These are phyloP conservation scores for Tokudaia muenninki DNA, from an alignment of 2,797 vertebrate species.

Conservation along the genomic window DNA sequence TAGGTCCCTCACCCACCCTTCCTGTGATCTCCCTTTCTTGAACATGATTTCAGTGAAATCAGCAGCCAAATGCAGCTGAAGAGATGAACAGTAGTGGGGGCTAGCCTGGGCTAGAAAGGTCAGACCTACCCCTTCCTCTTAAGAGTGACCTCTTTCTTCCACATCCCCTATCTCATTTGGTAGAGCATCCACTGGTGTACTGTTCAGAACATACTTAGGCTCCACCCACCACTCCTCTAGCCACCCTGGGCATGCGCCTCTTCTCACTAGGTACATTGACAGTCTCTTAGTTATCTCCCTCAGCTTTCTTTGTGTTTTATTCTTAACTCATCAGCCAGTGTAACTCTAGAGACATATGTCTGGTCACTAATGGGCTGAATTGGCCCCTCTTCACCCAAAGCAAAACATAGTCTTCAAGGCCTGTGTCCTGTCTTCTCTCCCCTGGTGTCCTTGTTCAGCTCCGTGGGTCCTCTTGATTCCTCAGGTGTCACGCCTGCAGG, in stretches of 20 bases:
- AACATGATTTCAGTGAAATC: neutral
- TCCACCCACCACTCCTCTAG: neutral
- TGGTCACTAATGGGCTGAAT: neutral
- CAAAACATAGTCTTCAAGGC: neutral
- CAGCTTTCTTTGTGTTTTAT: slow-evolving; percentile 24
- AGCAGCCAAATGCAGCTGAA: neutral
- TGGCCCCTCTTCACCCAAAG: neutral
- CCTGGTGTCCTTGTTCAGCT: neutral
- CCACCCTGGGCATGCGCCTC: neutral
- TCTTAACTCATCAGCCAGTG: neutral
- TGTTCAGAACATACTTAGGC: neutral
- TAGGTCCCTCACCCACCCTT: neutral
- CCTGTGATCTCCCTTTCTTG: neutral
- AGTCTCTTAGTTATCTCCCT: neutral
- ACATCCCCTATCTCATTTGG: neutral
- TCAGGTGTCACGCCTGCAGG: neutral
- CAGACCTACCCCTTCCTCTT: neutral
- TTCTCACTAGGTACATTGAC: neutral
- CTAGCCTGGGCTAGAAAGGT: neutral
- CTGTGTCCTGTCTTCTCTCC: neutral
- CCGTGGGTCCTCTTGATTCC: neutral
- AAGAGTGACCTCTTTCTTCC: neutral
- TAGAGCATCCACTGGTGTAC: neutral
- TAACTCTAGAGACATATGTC: neutral
- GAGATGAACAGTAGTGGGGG: neutral